Percentiles rank a stretch among this genome's conserved stretches.
Evolutionary conservation across 2,888 invertebrate species (phyloP).

Genomic region (Temnothorax rugatulus): DNA sequence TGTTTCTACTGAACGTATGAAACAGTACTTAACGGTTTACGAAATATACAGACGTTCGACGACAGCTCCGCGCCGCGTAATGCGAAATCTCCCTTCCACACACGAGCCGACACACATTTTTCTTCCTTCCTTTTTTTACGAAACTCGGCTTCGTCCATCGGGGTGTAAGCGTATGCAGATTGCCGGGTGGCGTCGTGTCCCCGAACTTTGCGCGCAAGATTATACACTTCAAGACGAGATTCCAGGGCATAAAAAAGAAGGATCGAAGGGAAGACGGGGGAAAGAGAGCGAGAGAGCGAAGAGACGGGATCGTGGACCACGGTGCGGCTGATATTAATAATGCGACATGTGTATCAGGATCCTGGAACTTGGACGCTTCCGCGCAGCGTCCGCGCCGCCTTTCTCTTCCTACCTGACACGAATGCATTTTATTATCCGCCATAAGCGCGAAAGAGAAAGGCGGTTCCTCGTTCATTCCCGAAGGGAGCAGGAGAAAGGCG

Average conservation of each 20-base stretch:
- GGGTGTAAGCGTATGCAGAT: constrained; percentile 82
- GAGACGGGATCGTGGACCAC: constrained; percentile 56
- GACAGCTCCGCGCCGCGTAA: constrained; percentile 69
- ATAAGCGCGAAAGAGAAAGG: constrained; percentile 39
- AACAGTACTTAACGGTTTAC: constrained; percentile 17
- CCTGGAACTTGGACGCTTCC: constrained; percentile 69
- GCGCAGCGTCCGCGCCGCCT: constrained; percentile 60
- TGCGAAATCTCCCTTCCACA: constrained; percentile 50
- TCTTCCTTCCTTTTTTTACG: constrained; percentile 58
- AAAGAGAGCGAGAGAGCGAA: background rate
- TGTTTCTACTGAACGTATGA: background rate
- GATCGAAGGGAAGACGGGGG: constrained; percentile 31
- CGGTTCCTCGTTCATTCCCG: constrained; percentile 8
- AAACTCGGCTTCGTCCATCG: constrained; percentile 54
- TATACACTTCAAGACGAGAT: constrained; percentile 81
- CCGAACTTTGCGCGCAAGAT: constrained; percentile 81
- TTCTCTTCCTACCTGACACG: constrained; percentile 61
- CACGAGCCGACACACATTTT: background rate
- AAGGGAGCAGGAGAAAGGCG: constrained; percentile 44
- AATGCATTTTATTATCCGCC: constrained; percentile 60
- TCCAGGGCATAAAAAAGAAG: constrained; percentile 73
- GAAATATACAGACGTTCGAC: constrained; percentile 50
- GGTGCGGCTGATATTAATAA: constrained; percentile 79
- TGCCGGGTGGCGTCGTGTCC: constrained; percentile 81
- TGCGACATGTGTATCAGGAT: constrained; percentile 79